A percentile compares a stretch with the other conserved stretches of the same genome.
Evolutionary conservation across 2,113 vertebrate species (phyloP).

Genomic region (Psittacula cyanocephala): DNA sequence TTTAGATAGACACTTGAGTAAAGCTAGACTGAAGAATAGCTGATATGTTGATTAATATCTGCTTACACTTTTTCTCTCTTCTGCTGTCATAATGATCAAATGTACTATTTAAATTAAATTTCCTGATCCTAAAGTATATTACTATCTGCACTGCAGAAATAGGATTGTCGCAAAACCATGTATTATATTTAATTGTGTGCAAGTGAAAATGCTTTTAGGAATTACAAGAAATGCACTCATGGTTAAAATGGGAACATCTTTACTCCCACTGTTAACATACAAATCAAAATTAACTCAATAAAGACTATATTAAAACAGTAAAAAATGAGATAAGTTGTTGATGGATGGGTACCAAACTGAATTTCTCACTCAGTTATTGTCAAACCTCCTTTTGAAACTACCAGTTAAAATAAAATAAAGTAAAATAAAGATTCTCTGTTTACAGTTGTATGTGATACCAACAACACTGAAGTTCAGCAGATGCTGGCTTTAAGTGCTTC

Average conservation of each 20-base stretch:
- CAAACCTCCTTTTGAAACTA: background rate
- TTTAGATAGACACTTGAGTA: background rate
- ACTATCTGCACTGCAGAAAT: background rate
- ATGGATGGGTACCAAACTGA: background rate
- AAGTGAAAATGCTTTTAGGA: slow-evolving; percentile 41
- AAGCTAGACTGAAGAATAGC: background rate
- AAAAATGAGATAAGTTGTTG: slow-evolving; percentile 14
- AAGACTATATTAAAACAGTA: slow-evolving; percentile 19
- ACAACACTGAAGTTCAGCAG: background rate
- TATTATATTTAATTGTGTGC: slow-evolving; percentile 4
- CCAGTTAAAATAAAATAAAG: background rate
- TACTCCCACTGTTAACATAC: background rate
- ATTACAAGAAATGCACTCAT: slow-evolving; percentile 37
- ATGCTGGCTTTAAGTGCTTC: background rate
- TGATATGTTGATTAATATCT: slow-evolving; percentile 7
- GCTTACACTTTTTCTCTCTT: background rate
- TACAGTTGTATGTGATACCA: background rate
- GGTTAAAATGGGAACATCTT: slow-evolving; percentile 3
- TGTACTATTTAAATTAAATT: slow-evolving; percentile 31
- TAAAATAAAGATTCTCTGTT: background rate
- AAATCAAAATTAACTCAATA: slow-evolving; percentile 54
- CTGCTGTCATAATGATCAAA: background rate
- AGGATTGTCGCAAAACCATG: background rate
- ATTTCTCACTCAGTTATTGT: slow-evolving; percentile 4
- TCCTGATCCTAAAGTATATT: background rate